Conservation (phyloP, 92 coral and sea anemone genomes). For the Virgularia gustaviana region DNA sequence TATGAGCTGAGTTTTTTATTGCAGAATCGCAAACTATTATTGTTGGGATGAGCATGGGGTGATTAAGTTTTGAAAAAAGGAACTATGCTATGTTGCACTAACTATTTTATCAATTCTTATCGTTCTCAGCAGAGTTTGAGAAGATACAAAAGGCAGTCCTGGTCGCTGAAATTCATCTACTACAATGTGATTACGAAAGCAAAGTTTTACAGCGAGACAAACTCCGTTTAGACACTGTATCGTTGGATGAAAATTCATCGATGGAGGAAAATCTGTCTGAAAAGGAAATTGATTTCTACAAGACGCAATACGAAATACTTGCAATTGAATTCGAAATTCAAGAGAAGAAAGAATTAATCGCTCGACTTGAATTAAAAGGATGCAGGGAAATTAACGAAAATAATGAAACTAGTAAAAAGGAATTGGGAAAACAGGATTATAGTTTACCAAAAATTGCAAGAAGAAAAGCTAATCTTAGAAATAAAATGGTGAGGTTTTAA, state of each 20-base stretch:
- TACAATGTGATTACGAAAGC: slow-evolving; percentile 7
- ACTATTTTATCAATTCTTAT: not conserved
- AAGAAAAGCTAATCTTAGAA: slow-evolving; percentile 21
- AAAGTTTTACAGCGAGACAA: slow-evolving; percentile 19
- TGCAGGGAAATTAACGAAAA: not conserved
- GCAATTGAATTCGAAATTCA: slow-evolving; percentile 12
- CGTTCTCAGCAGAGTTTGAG: slow-evolving; percentile 2
- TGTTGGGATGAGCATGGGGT: too few relatives aligned
- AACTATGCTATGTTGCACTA: not conserved
- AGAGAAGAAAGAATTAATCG: slow-evolving; percentile 18
- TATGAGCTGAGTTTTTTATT: too few relatives aligned
- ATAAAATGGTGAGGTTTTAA: slow-evolving; percentile 10
- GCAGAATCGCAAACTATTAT: too few relatives aligned
- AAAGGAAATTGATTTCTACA: slow-evolving; percentile 19
- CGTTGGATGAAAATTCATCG: slow-evolving; percentile 21
- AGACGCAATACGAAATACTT: slow-evolving; percentile 17
- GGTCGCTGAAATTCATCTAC: slow-evolving; percentile 2
- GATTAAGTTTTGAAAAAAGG: not conserved
- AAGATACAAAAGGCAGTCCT: slow-evolving; percentile 4
- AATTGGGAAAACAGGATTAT: not conserved
- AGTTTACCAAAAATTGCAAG: slow-evolving; percentile 10
- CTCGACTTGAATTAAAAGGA: slow-evolving; percentile 23
- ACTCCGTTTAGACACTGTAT: slow-evolving; percentile 8
- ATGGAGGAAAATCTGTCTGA: slow-evolving; percentile 6
- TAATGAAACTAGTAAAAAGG: not conserved